Conservation (phyloP, 2,113 vertebrate genomes). For the Lophius piscatorius region DNA sequence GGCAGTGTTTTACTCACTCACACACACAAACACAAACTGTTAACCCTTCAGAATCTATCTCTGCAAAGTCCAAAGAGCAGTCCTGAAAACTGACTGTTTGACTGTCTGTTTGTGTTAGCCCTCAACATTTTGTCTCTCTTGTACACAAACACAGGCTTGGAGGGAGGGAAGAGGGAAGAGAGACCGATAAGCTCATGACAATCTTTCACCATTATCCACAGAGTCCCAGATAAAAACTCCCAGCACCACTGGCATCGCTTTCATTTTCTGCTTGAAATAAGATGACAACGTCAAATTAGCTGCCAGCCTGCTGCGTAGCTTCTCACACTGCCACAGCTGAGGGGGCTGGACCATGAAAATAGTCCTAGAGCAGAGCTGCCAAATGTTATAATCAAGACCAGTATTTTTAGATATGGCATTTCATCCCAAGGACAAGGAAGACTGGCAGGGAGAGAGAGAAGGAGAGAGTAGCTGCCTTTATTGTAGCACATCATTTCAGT, state of each 20-base stretch:
- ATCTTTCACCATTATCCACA: background rate
- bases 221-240: background rate
- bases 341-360: slow-evolving; percentile 31
- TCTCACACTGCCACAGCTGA: slow-evolving; percentile 21
- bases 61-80: background rate
- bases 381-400: slow-evolving; percentile 53
- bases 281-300: background rate
- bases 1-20: slow-evolving; percentile 12
- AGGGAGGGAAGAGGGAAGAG: no score
- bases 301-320: slow-evolving; percentile 17
- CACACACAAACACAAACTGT: slow-evolving; percentile 3
- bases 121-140: background rate
- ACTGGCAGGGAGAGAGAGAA: slow-evolving; percentile 14
- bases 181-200: background rate
- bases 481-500: background rate
- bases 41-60: slow-evolving; percentile 15
- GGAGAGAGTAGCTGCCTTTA: slow-evolving; percentile 9
- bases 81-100: background rate
- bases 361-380: slow-evolving; percentile 41
- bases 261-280: background rate
- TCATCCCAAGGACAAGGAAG: slow-evolving; percentile 24
- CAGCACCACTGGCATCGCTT: background rate
- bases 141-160: background rate
- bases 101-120: no score
- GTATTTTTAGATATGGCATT: slow-evolving; percentile 65